phyloP scores from a whole-genome alignment of 2,888 invertebrate species.

The Cybosia mesomella region DNA sequence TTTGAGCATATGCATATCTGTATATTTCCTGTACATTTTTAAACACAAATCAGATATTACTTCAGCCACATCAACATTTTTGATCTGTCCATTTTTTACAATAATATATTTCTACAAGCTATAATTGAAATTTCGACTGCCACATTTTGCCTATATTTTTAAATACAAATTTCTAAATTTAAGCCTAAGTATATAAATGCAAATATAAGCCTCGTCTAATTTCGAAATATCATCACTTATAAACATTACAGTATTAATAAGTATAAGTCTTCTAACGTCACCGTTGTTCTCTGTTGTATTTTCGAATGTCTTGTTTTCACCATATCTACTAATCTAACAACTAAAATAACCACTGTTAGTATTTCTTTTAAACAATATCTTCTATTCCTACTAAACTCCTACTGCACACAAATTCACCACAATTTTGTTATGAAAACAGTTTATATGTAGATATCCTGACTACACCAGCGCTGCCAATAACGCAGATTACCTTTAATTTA shows the following conservation, averaged over 20 bases:
- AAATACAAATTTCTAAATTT: conserved; percentile 11
- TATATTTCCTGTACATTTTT: conserved; percentile 38
- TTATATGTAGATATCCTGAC: conserved; percentile 32
- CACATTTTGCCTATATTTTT: conserved; percentile 26
- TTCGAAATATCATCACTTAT: conserved; percentile 26
- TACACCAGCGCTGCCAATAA: background rate
- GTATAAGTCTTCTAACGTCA: conserved; percentile 45
- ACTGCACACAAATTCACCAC: conserved; percentile 49
- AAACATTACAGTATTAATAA: conserved; percentile 26
- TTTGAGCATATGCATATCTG: conserved; percentile 36
- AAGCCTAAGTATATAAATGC: conserved; percentile 20
- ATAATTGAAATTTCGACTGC: conserved; percentile 26
- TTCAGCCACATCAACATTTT: conserved; percentile 36
- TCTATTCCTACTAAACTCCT: conserved; percentile 53
- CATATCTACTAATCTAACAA: conserved; percentile 32
- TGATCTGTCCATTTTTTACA: conserved; percentile 31
- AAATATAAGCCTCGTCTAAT: conserved; percentile 42
- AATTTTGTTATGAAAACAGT: conserved; percentile 30
- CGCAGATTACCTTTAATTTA: no score
- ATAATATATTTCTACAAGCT: conserved; percentile 25
- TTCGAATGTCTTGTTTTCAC: conserved; percentile 45
- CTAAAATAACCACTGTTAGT: conserved; percentile 32
- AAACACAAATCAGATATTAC: conserved; percentile 35
- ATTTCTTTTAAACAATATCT: conserved; percentile 25
- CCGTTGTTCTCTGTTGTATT: conserved; percentile 49